Evolutionary conservation across 2,797 vertebrate species (phyloP).

Genomic region (Sebastes iracundus): DNA sequence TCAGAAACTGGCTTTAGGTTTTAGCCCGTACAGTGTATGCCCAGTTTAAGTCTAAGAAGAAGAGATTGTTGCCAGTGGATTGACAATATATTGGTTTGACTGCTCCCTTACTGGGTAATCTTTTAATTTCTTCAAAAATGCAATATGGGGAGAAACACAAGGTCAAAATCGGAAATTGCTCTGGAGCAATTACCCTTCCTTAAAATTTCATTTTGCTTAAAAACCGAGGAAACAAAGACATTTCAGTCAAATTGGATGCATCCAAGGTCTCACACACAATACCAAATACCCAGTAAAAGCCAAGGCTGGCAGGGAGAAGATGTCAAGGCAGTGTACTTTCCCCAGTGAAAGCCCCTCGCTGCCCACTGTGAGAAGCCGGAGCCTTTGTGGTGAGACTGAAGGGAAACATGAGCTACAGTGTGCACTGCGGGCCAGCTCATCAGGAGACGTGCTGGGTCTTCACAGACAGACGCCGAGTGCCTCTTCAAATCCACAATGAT

Average conservation of each 20-base stretch:
- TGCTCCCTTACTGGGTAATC: neutral
- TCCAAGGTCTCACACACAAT: slow-evolving; percentile 38
- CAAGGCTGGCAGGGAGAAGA: slow-evolving; percentile 44
- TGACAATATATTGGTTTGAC: neutral
- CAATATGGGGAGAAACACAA: slow-evolving; percentile 13
- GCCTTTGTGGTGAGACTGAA: slow-evolving; percentile 46
- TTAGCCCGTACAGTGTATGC: too few relatives aligned
- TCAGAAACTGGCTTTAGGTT: too few relatives aligned
- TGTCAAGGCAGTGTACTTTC: slow-evolving; percentile 44
- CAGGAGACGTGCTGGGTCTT: slow-evolving; percentile 53
- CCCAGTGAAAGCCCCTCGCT: slow-evolving; percentile 42
- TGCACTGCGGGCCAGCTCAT: slow-evolving; percentile 44
- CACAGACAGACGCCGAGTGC: slow-evolving; percentile 47
- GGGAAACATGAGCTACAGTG: slow-evolving; percentile 46
- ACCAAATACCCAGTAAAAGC: slow-evolving; percentile 33
- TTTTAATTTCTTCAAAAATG: slow-evolving; percentile 10
- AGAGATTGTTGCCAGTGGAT: neutral
- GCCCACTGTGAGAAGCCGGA: slow-evolving; percentile 43
- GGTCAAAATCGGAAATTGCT: slow-evolving; percentile 21
- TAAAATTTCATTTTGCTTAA: slow-evolving; percentile 9
- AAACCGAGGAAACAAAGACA: slow-evolving; percentile 32
- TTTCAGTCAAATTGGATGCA: slow-evolving; percentile 37
- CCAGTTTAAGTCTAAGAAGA: neutral
- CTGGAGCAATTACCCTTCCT: slow-evolving; percentile 12
- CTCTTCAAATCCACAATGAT: slow-evolving; percentile 56